These are phyloP conservation scores for Dermatemys mawii DNA, from an alignment of 2,113 vertebrate species.

Conservation along the genomic window DNA sequence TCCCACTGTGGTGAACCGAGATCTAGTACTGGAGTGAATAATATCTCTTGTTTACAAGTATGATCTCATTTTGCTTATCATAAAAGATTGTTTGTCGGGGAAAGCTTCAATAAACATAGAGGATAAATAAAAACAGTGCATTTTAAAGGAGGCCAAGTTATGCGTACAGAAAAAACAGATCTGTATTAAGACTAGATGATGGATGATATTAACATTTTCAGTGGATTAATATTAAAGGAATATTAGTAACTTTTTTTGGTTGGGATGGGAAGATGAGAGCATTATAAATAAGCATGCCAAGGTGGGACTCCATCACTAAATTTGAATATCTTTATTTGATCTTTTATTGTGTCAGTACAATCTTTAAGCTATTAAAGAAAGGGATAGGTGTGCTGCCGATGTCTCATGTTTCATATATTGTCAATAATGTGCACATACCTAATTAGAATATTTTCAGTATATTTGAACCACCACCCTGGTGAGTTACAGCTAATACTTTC, in stretches of 20 bases:
- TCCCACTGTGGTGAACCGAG: neutral
- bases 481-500: neutral
- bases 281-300: neutral
- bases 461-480: neutral
- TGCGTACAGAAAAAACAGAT: neutral
- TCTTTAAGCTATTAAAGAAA: neutral
- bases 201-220: neutral
- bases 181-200: neutral
- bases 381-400: neutral
- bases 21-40: neutral
- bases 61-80: neutral
- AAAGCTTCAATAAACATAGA: neutral
- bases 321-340: neutral
- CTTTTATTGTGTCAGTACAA: neutral
- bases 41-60: neutral
- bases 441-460: neutral
- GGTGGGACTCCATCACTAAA: neutral
- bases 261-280: neutral
- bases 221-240: neutral
- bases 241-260: neutral
- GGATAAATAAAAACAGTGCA: neutral
- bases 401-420: neutral
- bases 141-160: neutral
- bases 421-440: neutral
- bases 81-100: neutral